These are phyloP conservation scores for Balearica regulorum DNA, from an alignment of 2,797 vertebrate species.

Conservation along the genomic window DNA sequence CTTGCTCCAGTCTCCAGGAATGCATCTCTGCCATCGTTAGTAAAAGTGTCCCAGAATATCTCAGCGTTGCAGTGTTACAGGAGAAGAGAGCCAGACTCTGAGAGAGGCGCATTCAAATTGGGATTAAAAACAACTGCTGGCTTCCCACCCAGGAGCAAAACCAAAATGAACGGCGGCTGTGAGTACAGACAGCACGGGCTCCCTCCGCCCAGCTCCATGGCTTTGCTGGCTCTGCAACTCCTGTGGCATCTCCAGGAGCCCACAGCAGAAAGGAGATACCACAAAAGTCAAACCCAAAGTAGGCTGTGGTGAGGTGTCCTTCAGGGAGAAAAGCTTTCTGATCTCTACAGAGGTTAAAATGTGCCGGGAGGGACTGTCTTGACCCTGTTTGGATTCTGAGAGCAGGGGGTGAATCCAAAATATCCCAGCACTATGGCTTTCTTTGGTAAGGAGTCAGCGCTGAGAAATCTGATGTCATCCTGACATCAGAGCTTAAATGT, in stretches of 20 bases:
- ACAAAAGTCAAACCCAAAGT: background rate
- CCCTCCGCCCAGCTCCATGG: background rate
- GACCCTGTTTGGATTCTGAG: background rate
- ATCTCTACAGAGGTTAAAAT: background rate
- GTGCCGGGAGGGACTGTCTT: background rate
- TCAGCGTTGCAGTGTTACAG: background rate
- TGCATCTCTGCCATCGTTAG: slow-evolving; percentile 18
- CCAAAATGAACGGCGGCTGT: background rate
- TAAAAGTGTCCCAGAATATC: slow-evolving; percentile 32
- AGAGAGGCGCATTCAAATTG: background rate
- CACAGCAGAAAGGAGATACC: background rate
- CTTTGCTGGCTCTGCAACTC: background rate
- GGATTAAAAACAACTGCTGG: slow-evolving; percentile 39
- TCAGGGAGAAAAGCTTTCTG: background rate
- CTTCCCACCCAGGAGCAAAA: slow-evolving; percentile 46
- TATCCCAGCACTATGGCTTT: background rate
- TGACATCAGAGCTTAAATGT: background rate
- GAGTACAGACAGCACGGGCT: background rate
- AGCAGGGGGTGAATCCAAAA: background rate
- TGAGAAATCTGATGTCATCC: background rate
- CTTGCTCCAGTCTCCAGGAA: background rate
- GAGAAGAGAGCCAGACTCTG: slow-evolving; percentile 1
- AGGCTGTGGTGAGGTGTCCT: background rate
- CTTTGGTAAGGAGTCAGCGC: background rate
- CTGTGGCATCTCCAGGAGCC: background rate